phyloP scores from a whole-genome alignment of 2,888 invertebrate genomes.

The Pollenia griseotomentosa region DNA sequence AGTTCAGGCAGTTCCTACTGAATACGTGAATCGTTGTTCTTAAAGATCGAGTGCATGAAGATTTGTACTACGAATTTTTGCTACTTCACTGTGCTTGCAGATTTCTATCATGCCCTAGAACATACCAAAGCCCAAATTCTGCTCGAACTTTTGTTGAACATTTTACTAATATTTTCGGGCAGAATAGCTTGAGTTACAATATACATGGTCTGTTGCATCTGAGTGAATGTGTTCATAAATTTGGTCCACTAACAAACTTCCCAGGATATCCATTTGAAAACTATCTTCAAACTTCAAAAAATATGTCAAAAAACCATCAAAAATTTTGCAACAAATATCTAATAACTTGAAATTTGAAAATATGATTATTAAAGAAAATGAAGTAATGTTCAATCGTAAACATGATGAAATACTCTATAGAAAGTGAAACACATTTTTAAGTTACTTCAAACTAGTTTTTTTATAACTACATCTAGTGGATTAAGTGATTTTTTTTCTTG shows the following conservation, averaged over 20 bases:
- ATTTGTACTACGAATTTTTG: constrained; percentile 42
- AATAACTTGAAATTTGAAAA: constrained; percentile 26
- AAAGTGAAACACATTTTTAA: too few relatives aligned
- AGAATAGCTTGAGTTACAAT: not conserved
- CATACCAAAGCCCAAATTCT: constrained; percentile 24
- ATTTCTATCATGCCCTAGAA: constrained; percentile 45
- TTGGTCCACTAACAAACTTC: constrained; percentile 19
- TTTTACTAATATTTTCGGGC: constrained; percentile 4
- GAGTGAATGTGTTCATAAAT: constrained; percentile 36
- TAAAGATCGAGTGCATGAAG: constrained; percentile 47
- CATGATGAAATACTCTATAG: too few relatives aligned
- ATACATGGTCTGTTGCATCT: constrained; percentile 26
- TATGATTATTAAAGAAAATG: constrained; percentile 15
- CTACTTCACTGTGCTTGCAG: constrained; percentile 49
- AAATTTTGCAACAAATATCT: constrained; percentile 5
- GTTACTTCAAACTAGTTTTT: too few relatives aligned
- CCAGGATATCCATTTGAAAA: constrained; percentile 30
- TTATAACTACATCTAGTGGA: too few relatives aligned
- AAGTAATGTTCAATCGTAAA: not conserved
- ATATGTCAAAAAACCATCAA: constrained; percentile 9
- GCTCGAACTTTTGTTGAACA: constrained; percentile 46
- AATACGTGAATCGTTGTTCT: constrained; percentile 40
- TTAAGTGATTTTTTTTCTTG: too few relatives aligned
- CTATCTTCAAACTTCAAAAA: constrained; percentile 27
- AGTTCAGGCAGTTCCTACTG: constrained; percentile 41